These are phyloP conservation scores for Pseudomyrmex dendroicus DNA, from an alignment of 1,140 invertebrate genomes.

Conservation along the genomic window DNA sequence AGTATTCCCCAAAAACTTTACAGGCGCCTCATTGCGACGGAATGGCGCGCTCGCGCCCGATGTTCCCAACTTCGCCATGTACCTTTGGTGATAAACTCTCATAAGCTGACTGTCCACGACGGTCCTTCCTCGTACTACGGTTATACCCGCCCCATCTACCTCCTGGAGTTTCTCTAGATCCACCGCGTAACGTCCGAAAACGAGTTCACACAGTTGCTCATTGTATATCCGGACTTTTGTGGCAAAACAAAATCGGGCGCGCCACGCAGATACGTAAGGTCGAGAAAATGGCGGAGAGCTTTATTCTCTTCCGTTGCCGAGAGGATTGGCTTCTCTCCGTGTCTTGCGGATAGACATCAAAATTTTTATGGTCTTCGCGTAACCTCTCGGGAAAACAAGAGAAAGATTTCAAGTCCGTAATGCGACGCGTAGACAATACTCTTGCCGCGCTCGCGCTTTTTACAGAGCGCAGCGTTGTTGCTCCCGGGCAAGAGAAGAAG, in stretches of 20 bases:
- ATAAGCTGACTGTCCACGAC: conserved; percentile 36
- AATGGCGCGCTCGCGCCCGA: not conserved
- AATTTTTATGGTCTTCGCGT: conserved; percentile 49
- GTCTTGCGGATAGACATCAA: conserved; percentile 54
- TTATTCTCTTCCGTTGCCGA: conserved; percentile 21
- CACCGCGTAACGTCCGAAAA: not conserved
- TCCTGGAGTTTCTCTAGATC: conserved; percentile 14
- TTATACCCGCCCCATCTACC: not conserved
- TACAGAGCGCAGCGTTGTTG: not conserved
- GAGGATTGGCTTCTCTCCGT: conserved; percentile 46
- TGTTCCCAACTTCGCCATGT: conserved; percentile 18
- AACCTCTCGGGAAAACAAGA: conserved; percentile 41
- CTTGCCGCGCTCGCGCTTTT: not conserved
- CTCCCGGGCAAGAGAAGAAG: not conserved
- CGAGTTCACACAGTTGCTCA: not conserved
- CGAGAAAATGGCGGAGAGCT: conserved; percentile 17
- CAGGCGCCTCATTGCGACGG: conserved; percentile 6
- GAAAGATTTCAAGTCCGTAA: conserved; percentile 34
- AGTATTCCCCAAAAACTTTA: conserved; percentile 21
- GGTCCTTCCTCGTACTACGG: not conserved
- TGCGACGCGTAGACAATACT: conserved; percentile 33
- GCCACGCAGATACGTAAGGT: conserved; percentile 31
- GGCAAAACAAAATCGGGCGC: conserved; percentile 3
- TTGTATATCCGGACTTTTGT: conserved; percentile 8
- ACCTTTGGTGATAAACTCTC: conserved; percentile 28